phyloP scores from a whole-genome alignment of 1,140 invertebrate genomes.

The Lucilia sericata region DNA sequence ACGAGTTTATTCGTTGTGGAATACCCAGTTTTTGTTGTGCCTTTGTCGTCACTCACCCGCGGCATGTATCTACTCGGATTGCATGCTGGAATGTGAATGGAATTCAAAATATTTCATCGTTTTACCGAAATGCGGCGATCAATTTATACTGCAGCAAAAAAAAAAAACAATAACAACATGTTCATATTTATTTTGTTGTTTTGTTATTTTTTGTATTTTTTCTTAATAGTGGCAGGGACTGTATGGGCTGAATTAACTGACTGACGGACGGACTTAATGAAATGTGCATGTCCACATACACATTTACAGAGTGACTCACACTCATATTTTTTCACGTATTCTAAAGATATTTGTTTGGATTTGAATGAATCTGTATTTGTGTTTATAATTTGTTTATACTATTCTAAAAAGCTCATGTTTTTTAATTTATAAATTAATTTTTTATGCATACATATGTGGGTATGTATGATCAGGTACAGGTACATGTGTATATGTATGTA shows the following conservation, averaged over 20 bases:
- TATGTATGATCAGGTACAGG: no score
- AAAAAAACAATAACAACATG: constrained; percentile 23
- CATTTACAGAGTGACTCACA: background rate
- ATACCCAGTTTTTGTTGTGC: constrained; percentile 28
- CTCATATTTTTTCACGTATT: background rate
- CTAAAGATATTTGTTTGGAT: background rate
- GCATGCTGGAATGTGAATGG: constrained; percentile 68
- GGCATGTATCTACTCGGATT: constrained; percentile 56
- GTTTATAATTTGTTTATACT: constrained; percentile 1
- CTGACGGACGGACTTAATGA: background rate
- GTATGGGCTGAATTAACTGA: background rate
- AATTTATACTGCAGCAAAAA: constrained; percentile 29
- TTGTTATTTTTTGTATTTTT: background rate
- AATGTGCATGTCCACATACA: constrained; percentile 1
- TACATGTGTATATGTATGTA: background rate
- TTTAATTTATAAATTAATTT: background rate
- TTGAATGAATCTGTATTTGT: background rate
- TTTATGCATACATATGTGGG: no score
- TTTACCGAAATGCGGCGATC: constrained; percentile 36
- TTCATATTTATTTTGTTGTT: constrained; percentile 19
- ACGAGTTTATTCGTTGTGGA: constrained; percentile 13
- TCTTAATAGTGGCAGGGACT: background rate
- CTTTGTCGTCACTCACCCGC: constrained; percentile 27
- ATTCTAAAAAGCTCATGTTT: constrained; percentile 12
- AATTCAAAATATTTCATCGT: constrained; percentile 66